These are phyloP conservation scores for Vannuccia rotundouncinata DNA, from an alignment of 2,888 invertebrate genomes.

Conservation along the genomic window DNA sequence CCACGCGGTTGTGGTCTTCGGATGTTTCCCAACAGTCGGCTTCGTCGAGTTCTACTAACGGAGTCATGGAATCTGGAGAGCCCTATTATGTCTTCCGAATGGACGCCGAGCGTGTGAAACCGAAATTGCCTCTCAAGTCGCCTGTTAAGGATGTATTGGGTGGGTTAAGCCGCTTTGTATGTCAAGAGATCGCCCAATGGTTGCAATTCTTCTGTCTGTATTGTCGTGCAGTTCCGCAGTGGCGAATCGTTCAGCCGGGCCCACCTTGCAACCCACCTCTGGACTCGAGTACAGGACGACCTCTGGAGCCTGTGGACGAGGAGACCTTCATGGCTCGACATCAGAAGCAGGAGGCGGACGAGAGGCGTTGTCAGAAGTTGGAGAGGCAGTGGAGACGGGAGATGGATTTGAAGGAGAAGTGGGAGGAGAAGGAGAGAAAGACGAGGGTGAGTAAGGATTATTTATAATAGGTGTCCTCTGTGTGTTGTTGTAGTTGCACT, in stretches of 20 bases:
- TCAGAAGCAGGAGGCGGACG: background rate
- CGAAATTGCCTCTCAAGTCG: background rate
- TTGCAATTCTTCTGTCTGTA: too few relatives aligned
- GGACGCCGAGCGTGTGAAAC: background rate
- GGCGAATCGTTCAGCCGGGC: background rate
- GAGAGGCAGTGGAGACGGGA: background rate
- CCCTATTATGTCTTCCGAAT: slow-evolving; percentile 4
- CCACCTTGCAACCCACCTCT: background rate
- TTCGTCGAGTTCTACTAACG: background rate
- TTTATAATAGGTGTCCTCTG: too few relatives aligned
- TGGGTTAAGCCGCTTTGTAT: too few relatives aligned
- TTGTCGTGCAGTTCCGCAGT: background rate
- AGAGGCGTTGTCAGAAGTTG: slow-evolving; percentile 4
- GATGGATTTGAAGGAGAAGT: slow-evolving; percentile 1
- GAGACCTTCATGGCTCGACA: background rate
- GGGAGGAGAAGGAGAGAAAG: background rate
- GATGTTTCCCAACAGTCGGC: background rate
- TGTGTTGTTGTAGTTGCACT: too few relatives aligned
- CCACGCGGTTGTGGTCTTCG: background rate
- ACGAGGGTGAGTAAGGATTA: background rate
- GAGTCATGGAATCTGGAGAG: background rate
- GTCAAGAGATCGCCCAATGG: too few relatives aligned
- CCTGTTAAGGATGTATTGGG: slow-evolving; percentile 8
- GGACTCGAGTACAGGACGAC: background rate
- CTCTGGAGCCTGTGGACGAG: background rate